Evolutionary conservation across 2,888 invertebrate genomes (phyloP).

Genomic region (Helobdella robusta): DNA sequence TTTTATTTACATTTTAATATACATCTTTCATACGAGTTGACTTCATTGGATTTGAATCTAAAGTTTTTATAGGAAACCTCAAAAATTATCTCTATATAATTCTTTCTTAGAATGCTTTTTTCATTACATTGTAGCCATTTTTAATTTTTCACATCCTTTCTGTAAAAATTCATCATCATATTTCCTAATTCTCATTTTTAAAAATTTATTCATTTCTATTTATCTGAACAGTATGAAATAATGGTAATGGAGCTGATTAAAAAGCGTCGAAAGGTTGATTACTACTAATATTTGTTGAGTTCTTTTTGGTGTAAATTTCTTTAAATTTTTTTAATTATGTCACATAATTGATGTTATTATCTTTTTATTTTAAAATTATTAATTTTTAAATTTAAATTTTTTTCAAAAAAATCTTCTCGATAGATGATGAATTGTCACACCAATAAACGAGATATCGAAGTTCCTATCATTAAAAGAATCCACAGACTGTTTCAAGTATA

Average conservation of each 20-base stretch:
- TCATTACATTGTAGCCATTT: constrained; percentile 1
- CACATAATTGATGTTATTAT: neutral
- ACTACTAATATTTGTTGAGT: neutral
- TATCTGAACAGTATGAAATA: constrained; percentile 63
- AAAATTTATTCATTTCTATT: no score
- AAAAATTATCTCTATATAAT: no score
- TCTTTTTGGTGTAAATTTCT: neutral
- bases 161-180: no score
- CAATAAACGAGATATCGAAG: constrained; percentile 61
- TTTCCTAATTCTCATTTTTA: no score
- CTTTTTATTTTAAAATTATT: neutral
- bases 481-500: constrained; percentile 62
- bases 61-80: no score
- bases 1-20: no score
- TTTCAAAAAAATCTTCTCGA: constrained; percentile 25
- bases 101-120: neutral
- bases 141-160: constrained; percentile 11
- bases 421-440: constrained; percentile 52
- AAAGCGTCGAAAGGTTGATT: constrained; percentile 54
- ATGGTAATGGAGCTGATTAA: constrained; percentile 60
- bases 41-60: no score
- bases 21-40: no score
- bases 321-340: neutral
- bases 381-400: neutral
- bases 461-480: constrained; percentile 62